Conservation (phyloP, 2,113 vertebrate genomes). For the Eulemur macaco region DNA sequence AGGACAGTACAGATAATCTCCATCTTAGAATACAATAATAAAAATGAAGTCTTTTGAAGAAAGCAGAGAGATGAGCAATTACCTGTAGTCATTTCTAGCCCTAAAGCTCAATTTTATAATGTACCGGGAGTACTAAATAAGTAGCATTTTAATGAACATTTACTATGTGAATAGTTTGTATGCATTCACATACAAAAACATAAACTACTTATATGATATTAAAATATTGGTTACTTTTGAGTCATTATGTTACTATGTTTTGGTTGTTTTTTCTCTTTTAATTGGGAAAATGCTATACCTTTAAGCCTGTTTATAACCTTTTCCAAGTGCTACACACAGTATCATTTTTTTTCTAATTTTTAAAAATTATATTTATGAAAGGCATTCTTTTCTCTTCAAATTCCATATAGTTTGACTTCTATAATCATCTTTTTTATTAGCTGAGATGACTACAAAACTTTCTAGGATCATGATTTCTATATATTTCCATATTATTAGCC, state of each 20-base stretch:
- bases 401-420: neutral
- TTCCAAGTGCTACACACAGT: neutral
- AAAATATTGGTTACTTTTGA: neutral
- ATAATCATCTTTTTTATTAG: neutral
- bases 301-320: neutral
- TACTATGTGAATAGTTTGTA: neutral
- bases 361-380: neutral
- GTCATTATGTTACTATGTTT: neutral
- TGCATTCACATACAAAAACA: neutral
- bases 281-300: neutral
- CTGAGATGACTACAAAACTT: neutral
- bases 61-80: neutral
- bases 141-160: neutral
- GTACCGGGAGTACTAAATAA: neutral
- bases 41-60: neutral
- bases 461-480: neutral
- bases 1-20: neutral
- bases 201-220: neutral
- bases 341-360: neutral
- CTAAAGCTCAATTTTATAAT: neutral
- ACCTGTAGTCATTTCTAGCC: neutral
- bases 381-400: neutral
- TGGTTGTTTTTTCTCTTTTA: neutral
- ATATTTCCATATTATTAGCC: constrained; percentile 41
- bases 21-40: neutral